Evolutionary conservation across 2,113 vertebrate species (phyloP), one percentile per base, ranked within the genome.

Genomic region (Centrocercus urophasianus): DNA sequence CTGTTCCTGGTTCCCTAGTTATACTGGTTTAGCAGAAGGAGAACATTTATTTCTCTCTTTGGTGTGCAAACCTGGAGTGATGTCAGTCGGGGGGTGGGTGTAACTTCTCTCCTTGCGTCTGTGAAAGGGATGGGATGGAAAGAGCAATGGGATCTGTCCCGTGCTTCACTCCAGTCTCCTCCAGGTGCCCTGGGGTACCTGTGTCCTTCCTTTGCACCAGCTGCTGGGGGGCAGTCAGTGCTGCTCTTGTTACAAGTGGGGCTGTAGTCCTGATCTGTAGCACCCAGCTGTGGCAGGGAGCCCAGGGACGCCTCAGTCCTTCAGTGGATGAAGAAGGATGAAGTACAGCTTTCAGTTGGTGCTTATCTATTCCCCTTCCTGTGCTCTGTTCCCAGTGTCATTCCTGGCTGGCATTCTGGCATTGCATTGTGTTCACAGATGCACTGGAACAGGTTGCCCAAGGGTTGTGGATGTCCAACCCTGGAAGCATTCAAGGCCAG

Each of bases 71-170:
- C 42, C 70, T 38, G 57, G 18, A 66, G 34, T 40, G 28, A 66
- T 59, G 45, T 28, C 11, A 15, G 8, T 45, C 25, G 22, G 36
- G 67, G 12, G 40, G 70, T 42, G 15, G 36, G 50, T 1, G 2
- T 94, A 85, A 22, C 45, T 92, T 52, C 52, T 1, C 25, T 63
- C 36, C 48, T 43, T 63, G 18, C 45, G 50, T 42, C 11, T 52
- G 52, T 43, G 70, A 9, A 75, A 18, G 81, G 47, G 52, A 59
- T 50, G 47, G 0, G 0, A 18, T 64, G 32, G 17, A 3, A 79
- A 2, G 4, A 6, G 30, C 14, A 28, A n/a, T 4, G 25, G 59
- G 54, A 88, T 14, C 38, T 83, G 69, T 40, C 52, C 25, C 7
- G 13, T n/a, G 42, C 65, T 16, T 67, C 42, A 5, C 42, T 45